Conservation (phyloP, 2,797 vertebrate genomes). For the Garrulus glandarius region DNA sequence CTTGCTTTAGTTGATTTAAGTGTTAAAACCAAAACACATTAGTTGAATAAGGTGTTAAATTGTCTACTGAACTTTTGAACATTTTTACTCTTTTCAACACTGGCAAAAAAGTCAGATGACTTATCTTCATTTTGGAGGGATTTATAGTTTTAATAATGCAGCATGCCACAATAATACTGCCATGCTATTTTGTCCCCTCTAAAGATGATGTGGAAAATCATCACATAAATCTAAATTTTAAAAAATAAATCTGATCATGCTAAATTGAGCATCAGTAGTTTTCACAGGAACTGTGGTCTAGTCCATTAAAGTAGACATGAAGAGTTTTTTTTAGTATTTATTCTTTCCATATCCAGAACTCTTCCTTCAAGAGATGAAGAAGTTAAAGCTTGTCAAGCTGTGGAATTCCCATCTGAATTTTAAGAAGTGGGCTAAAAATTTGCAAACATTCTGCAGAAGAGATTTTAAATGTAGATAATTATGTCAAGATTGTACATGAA, state of each 20-base stretch:
- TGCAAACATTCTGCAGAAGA: not conserved
- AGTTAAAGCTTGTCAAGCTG: not conserved
- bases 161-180: slow-evolving; percentile 10
- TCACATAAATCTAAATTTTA: slow-evolving; percentile 57
- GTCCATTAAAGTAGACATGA: not conserved
- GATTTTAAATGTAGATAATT: not conserved
- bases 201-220: slow-evolving; percentile 58
- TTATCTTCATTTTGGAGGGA: slow-evolving; percentile 13
- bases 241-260: slow-evolving; percentile 40
- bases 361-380: not conserved
- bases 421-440: not conserved
- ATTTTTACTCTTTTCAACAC: not conserved
- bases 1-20: not conserved
- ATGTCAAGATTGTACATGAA: not conserved
- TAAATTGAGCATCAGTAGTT: slow-evolving; percentile 29
- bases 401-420: not conserved
- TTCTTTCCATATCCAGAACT: not conserved
- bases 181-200: slow-evolving; percentile 38
- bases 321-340: not conserved
- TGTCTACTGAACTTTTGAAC: not conserved
- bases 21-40: not conserved
- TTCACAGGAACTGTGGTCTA: not conserved
- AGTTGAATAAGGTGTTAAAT: not conserved
- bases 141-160: slow-evolving; percentile 75
- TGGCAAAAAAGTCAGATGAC: not conserved